These are phyloP conservation scores for Proterorhinus semilunaris DNA, from an alignment of 2,113 vertebrate genomes.

Conservation along the genomic window DNA sequence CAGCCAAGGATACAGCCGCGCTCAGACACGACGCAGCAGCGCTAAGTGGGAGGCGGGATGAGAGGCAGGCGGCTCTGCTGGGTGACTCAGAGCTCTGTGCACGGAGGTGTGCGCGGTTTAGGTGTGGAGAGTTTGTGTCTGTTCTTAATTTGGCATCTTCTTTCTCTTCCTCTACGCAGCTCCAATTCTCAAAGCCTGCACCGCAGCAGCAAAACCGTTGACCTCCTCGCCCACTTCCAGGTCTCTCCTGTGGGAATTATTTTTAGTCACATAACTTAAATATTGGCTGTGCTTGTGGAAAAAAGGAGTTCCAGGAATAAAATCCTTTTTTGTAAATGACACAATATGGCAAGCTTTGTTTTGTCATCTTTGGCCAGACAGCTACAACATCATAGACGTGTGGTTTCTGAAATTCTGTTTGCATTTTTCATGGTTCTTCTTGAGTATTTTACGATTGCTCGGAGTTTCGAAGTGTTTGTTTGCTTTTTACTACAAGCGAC, in stretches of 20 bases:
- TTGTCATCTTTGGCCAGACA: no score
- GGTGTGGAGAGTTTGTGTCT: slow-evolving; percentile 44
- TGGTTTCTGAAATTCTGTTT: no score
- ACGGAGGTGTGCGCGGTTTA: slow-evolving; percentile 41
- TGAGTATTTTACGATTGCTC: no score
- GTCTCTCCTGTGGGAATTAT: neutral
- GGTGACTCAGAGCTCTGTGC: slow-evolving; percentile 57
- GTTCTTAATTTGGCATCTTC: slow-evolving; percentile 15
- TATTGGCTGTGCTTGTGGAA: no score
- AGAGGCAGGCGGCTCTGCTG: slow-evolving; percentile 38
- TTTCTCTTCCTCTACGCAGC: neutral
- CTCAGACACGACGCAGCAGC: slow-evolving; percentile 50
- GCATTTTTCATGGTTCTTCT: no score
- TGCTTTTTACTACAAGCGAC: no score
- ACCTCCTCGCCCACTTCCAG: neutral
- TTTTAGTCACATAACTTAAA: no score
- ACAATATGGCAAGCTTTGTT: no score
- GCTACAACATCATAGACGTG: no score
- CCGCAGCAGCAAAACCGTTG: neutral
- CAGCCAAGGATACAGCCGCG: slow-evolving; percentile 50
- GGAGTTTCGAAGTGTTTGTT: no score
- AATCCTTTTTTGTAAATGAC: no score
- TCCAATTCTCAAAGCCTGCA: neutral
- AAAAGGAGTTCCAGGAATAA: no score
- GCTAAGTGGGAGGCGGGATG: slow-evolving; percentile 40